These are phyloP conservation scores for Pelecanoides urinatrix DNA, from an alignment of 2,113 vertebrate genomes.

Conservation along the genomic window DNA sequence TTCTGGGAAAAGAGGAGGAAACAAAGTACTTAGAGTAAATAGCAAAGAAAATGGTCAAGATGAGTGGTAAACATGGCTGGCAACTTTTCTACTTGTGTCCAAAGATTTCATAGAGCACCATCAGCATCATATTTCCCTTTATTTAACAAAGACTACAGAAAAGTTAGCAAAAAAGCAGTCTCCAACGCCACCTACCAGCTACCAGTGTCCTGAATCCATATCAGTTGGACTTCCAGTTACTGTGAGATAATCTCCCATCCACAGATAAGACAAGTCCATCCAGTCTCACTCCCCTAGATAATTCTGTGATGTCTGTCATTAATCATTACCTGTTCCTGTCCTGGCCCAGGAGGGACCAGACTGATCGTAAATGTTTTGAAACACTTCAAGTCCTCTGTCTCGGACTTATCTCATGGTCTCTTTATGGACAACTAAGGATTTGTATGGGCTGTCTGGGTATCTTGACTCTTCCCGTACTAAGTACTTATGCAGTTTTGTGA, in stretches of 20 bases:
- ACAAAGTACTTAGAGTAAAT: neutral
- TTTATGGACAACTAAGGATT: neutral
- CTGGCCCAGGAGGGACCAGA: neutral
- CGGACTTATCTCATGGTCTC: neutral
- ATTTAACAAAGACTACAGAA: neutral
- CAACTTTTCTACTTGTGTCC: neutral
- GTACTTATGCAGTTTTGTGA: neutral
- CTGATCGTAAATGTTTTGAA: neutral
- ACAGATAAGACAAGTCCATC: neutral
- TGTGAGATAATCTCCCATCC: neutral
- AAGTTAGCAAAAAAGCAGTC: neutral
- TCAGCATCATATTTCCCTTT: neutral
- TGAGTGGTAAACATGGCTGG: accelerated
- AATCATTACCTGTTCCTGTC: neutral
- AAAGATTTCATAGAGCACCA: neutral
- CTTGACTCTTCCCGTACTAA: neutral
- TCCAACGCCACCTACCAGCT: neutral
- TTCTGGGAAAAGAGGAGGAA: neutral
- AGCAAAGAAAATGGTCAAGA: neutral
- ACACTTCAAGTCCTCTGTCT: neutral
- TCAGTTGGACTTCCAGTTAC: neutral
- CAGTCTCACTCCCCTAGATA: neutral
- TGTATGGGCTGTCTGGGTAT: neutral
- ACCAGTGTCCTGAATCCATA: neutral
- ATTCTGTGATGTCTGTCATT: neutral